A percentile compares a stretch with the other conserved stretches of the same genome.
These are phyloP conservation scores for Bergia puertoricense DNA, from an alignment of 92 coral and sea anemone genomes.

Conservation along the genomic window DNA sequence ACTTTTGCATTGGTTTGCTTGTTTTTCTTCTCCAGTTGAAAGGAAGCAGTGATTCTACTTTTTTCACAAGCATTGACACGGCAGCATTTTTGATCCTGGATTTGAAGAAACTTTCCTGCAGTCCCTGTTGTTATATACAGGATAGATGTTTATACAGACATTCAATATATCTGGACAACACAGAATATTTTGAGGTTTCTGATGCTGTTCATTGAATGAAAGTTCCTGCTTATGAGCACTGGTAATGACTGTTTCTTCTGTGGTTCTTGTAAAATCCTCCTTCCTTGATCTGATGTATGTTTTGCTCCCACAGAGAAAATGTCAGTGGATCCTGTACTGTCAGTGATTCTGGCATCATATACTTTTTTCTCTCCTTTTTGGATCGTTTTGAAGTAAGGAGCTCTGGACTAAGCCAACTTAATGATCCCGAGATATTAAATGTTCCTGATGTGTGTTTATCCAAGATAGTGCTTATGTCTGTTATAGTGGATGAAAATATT, in stretches of 20 bases:
- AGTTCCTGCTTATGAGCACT: not conserved
- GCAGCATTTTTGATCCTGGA: conserved; percentile 28
- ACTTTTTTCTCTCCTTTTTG: conserved; percentile 23
- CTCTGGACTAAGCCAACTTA: conserved; percentile 39
- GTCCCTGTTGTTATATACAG: too few relatives aligned
- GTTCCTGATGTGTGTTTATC: conserved; percentile 21
- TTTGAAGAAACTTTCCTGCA: not conserved
- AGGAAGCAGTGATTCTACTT: conserved; percentile 9
- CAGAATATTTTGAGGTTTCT: not conserved
- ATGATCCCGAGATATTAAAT: conserved; percentile 19
- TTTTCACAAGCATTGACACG: conserved; percentile 45
- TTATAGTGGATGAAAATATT: not conserved
- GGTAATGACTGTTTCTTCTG: not conserved
- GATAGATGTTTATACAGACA: not conserved
- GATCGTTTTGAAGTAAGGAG: not conserved
- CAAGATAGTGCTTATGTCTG: conserved; percentile 12
- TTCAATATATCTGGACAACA: conserved; percentile 6
- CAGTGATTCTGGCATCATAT: conserved; percentile 30
- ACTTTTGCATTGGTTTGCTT: not conserved
- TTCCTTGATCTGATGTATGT: not conserved
- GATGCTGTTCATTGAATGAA: not conserved
- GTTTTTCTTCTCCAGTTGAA: conserved; percentile 28
- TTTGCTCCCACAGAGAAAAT: not conserved
- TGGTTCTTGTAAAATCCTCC: not conserved
- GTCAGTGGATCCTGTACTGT: not conserved